phyloP scores from a whole-genome alignment of 2,888 invertebrate genomes.

The Euclidia mi region DNA sequence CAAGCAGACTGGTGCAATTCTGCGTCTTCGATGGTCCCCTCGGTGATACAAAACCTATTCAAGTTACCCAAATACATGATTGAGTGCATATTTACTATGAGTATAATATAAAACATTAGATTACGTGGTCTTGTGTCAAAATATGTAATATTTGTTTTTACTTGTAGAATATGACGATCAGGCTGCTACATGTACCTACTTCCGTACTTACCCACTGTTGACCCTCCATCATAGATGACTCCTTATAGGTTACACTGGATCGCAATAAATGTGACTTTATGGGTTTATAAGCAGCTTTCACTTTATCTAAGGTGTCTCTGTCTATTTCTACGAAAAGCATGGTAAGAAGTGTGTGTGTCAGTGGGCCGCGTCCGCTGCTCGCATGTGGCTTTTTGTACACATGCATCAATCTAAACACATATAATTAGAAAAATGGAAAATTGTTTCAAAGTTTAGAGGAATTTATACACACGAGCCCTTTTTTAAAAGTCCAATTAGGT shows the following conservation, averaged over 20 bases:
- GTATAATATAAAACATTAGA: conserved; percentile 13
- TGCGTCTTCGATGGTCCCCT: conserved; percentile 40
- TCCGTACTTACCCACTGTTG: conserved; percentile 38
- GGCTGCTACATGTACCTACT: conserved; percentile 35
- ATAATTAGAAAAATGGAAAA: conserved; percentile 82
- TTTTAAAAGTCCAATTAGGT: too few relatives aligned
- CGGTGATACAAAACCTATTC: conserved; percentile 28
- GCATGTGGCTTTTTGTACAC: conserved; percentile 78
- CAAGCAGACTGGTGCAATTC: conserved; percentile 82
- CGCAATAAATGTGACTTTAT: conserved; percentile 85
- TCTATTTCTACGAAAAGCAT: conserved; percentile 88
- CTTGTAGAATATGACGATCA: conserved; percentile 29
- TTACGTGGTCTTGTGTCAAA: conserved; percentile 25
- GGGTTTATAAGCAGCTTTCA: conserved; percentile 87
- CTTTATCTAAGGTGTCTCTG: conserved; percentile 84
- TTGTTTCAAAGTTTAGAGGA: conserved; percentile 56
- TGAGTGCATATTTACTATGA: conserved; percentile 21
- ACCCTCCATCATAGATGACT: conserved; percentile 65
- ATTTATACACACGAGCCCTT: too few relatives aligned
- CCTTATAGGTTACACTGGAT: conserved; percentile 71
- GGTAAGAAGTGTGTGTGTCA: conserved; percentile 88
- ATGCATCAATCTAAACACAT: conserved; percentile 77
- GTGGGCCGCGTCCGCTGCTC: conserved; percentile 86
- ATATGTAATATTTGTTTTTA: conserved; percentile 21
- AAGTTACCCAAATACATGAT: conserved; percentile 24